A percentile compares a stretch with the other conserved stretches of the same genome.
Evolutionary conservation across 2,888 invertebrate species (phyloP).

Genomic region (Lycophotia porphyrea): DNA sequence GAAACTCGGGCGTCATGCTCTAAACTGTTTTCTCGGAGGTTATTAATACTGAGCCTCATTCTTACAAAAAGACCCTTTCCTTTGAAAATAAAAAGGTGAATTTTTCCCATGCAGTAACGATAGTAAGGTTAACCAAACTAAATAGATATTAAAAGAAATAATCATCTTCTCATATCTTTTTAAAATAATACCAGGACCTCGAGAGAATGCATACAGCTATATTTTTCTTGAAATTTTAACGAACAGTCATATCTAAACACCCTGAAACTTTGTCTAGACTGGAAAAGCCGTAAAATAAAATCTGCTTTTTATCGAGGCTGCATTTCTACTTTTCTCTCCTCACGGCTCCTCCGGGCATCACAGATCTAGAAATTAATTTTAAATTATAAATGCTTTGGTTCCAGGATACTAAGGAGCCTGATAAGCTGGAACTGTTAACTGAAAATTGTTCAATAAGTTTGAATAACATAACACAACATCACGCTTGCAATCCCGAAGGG

Average conservation of each 20-base stretch:
- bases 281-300: constrained; percentile 33
- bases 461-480: not conserved
- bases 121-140: not conserved
- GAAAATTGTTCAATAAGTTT: constrained; percentile 10
- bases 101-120: not conserved
- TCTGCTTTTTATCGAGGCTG: constrained; percentile 37
- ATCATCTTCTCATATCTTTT: not conserved
- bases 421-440: constrained; percentile 5
- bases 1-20: not conserved
- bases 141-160: not conserved
- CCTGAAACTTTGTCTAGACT: constrained; percentile 42
- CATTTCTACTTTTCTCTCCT: constrained; percentile 25
- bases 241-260: constrained; percentile 14
- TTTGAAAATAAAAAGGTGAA: not conserved
- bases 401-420: not conserved
- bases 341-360: not conserved
- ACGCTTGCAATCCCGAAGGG: not conserved
- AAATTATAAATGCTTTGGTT: constrained; percentile 34
- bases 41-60: too few species aligned
- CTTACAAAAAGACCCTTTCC: too few species aligned
- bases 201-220: not conserved
- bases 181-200: not conserved
- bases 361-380: constrained; percentile 33
- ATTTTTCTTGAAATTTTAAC: constrained; percentile 20
- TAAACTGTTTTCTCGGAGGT: not conserved